Percentiles rank a stretch among this genome's conserved stretches.
Evolutionary conservation across 2,113 vertebrate species (phyloP).

Genomic region (Pardalotus punctatus): DNA sequence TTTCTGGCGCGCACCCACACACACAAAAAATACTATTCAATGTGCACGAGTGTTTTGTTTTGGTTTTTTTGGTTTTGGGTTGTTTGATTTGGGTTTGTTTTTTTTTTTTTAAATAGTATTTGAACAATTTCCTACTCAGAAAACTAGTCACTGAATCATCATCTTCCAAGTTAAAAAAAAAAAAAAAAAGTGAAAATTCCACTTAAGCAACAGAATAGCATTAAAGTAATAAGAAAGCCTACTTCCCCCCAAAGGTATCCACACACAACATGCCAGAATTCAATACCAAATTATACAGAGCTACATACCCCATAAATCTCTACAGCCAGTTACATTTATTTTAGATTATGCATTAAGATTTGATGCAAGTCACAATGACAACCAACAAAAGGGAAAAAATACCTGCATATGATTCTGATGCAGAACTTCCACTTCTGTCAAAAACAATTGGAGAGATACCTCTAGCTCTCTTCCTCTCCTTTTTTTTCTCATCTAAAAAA

Average conservation of each 20-base stretch:
- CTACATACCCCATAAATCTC: conserved; percentile 53
- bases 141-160: conserved; percentile 85
- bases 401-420: conserved; percentile 89
- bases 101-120: conserved; percentile 54
- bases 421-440: conserved; percentile 91
- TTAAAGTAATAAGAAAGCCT: conserved; percentile 79
- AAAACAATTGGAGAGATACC: conserved; percentile 90
- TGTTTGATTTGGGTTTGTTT: conserved; percentile 54
- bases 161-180: conserved; percentile 77
- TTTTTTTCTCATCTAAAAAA: conserved; percentile 82
- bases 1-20: conserved; percentile 76
- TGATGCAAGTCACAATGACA: conserved; percentile 10
- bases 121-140: conserved; percentile 79
- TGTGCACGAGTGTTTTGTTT: conserved; percentile 78
- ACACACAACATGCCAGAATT: conserved; percentile 80
- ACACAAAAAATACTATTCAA: conserved; percentile 76
- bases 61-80: conserved; percentile 35
- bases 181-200: conserved; percentile 74
- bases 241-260: conserved; percentile 63
- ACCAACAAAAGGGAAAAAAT: conserved; percentile 61
- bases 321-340: conserved; percentile 34
- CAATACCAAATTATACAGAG: conserved; percentile 64
- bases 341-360: conserved; percentile 24
- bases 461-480: conserved; percentile 87
- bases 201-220: conserved; percentile 82